Evolutionary conservation across 2,797 vertebrate genomes (phyloP).

Genomic region (Sebastes baramenuke): DNA sequence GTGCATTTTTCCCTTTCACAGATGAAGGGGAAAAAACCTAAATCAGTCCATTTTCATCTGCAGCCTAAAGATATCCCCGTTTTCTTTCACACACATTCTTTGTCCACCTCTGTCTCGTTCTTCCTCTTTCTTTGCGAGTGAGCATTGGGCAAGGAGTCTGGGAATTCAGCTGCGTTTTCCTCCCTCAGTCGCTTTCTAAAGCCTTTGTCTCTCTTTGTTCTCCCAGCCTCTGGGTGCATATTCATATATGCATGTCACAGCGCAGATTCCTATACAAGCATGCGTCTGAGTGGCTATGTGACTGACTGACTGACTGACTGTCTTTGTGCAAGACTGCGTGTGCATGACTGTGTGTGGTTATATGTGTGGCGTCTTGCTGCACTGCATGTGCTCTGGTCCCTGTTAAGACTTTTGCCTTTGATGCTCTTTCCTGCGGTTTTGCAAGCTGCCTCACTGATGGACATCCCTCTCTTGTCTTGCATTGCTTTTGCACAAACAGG

Average conservation of each 20-base stretch:
- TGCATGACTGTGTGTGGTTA: slow-evolving; percentile 16
- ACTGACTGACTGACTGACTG: slow-evolving; percentile 32
- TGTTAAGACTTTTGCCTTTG: slow-evolving; percentile 62
- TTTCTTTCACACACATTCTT: slow-evolving; percentile 4
- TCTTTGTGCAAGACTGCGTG: slow-evolving; percentile 19
- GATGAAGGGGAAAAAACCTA: background rate
- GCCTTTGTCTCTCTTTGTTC: slow-evolving; percentile 45
- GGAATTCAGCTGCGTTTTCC: slow-evolving; percentile 15
- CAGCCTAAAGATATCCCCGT: background rate
- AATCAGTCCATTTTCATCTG: background rate
- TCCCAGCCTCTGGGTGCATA: slow-evolving; percentile 30
- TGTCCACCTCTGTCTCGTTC: background rate
- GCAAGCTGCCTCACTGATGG: slow-evolving; percentile 54
- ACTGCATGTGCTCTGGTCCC: slow-evolving; percentile 36
- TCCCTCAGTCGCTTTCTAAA: background rate
- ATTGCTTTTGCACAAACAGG: slow-evolving; percentile 30
- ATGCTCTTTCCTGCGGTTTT: slow-evolving; percentile 59
- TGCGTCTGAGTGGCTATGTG: slow-evolving; percentile 22
- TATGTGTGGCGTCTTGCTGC: slow-evolving; percentile 19
- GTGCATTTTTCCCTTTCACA: background rate
- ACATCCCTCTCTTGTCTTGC: slow-evolving; percentile 25
- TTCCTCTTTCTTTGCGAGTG: slow-evolving; percentile 8
- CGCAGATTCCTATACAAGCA: slow-evolving; percentile 28
- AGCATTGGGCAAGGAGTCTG: slow-evolving; percentile 3
- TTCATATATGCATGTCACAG: slow-evolving; percentile 49